Conservation (phyloP, 35 echinoderm and acorn worm genomes). For the Holothuria glaberrima region DNA sequence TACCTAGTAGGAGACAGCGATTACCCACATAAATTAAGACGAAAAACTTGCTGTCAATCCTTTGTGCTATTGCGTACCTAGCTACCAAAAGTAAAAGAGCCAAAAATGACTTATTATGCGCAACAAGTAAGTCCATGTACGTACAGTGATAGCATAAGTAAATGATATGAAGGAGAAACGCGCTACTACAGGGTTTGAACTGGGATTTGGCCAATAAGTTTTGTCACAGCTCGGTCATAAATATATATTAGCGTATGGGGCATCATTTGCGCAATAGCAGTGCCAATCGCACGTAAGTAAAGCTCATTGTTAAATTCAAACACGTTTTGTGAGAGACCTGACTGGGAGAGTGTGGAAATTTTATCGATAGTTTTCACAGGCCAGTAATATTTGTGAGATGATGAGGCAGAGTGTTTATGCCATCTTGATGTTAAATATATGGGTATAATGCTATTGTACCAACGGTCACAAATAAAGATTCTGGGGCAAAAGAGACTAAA, state of each 20-base stretch:
- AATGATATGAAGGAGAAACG: too few species aligned
- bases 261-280: neutral
- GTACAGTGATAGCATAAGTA: too few species aligned
- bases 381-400: neutral
- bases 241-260: constrained; percentile 18
- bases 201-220: neutral
- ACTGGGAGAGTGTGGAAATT: neutral
- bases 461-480: neutral
- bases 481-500: neutral
- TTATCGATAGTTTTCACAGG: neutral
- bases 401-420: neutral
- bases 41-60: too few species aligned
- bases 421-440: neutral
- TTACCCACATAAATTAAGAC: too few species aligned
- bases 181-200: neutral
- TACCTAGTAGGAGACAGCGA: too few species aligned
- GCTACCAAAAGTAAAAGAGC: too few species aligned
- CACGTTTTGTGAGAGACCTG: neutral
- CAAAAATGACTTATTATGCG: too few species aligned
- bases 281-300: neutral
- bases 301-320: constrained; percentile 22
- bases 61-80: too few species aligned
- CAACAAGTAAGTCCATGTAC: too few species aligned
- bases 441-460: neutral
- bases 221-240: neutral